Conservation (phyloP, 2,888 invertebrate genomes). For the Leistus spinibarbis region DNA sequence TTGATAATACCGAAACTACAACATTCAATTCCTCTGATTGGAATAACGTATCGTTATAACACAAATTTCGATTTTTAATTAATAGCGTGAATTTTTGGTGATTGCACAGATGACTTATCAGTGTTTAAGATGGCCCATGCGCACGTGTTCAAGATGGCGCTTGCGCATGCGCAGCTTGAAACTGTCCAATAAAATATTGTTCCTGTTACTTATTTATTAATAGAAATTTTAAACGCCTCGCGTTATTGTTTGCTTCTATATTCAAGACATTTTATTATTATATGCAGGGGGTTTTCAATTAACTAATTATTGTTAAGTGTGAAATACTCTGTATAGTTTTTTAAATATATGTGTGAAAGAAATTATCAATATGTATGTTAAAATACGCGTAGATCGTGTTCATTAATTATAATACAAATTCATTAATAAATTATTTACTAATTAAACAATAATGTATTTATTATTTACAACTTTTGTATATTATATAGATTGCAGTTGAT, state of each 20-base stretch:
- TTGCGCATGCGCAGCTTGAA: neutral
- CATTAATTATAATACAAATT: slow-evolving; percentile 7
- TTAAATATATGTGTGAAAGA: slow-evolving; percentile 27
- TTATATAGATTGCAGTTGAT: too few species aligned
- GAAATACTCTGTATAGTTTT: slow-evolving; percentile 24
- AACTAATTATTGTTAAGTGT: neutral
- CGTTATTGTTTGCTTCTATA: neutral
- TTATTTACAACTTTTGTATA: neutral
- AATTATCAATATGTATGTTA: slow-evolving; percentile 28
- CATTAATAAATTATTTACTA: slow-evolving; percentile 29
- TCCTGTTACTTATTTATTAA: neutral
- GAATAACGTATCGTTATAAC: slow-evolving; percentile 5
- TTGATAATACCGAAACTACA: neutral
- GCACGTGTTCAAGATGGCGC: neutral
- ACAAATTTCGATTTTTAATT: neutral
- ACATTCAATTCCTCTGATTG: neutral
- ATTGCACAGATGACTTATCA: neutral
- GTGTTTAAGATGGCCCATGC: neutral
- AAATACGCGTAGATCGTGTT: slow-evolving; percentile 4
- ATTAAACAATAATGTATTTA: too few species aligned
- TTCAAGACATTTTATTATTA: neutral
- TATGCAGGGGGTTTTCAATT: neutral
- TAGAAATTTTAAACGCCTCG: neutral
- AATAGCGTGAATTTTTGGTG: neutral
- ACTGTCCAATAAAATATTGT: neutral